Conservation (phyloP, 2,113 vertebrate genomes). For the Pimephales promelas region DNA sequence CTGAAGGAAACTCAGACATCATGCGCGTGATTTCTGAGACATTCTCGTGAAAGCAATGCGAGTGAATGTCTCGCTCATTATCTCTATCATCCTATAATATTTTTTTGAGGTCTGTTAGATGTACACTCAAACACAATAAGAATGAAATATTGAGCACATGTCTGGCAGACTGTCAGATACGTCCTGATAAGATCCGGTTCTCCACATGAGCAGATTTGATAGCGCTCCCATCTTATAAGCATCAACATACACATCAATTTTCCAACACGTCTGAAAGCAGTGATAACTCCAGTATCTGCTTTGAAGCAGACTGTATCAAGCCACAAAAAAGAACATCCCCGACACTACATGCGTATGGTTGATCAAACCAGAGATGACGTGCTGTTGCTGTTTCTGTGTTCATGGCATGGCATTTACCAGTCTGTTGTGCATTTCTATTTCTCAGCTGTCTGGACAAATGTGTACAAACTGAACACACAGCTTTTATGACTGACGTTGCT, state of each 20-base stretch:
- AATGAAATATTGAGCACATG: not conserved
- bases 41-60: not conserved
- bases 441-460: slow-evolving; percentile 41
- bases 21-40: not conserved
- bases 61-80: not conserved
- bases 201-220: slow-evolving; percentile 50
- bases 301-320: not conserved
- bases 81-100: not conserved
- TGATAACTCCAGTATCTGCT: slow-evolving; percentile 17
- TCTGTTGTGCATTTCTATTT: slow-evolving; percentile 4
- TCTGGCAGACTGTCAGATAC: not conserved
- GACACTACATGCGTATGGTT: not conserved
- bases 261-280: not conserved
- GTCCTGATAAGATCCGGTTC: slow-evolving; percentile 45
- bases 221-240: slow-evolving; percentile 52
- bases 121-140: not conserved
- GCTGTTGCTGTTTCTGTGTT: not conserved
- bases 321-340: not conserved
- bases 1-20: not conserved
- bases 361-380: slow-evolving; percentile 4
- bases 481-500: not conserved
- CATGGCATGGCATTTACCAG: not conserved
- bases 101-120: not conserved
- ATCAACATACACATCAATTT: slow-evolving; percentile 27
- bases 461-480: not conserved